phyloP scores from a whole-genome alignment of 2,113 vertebrate genomes.

The Steatornis caripensis region DNA sequence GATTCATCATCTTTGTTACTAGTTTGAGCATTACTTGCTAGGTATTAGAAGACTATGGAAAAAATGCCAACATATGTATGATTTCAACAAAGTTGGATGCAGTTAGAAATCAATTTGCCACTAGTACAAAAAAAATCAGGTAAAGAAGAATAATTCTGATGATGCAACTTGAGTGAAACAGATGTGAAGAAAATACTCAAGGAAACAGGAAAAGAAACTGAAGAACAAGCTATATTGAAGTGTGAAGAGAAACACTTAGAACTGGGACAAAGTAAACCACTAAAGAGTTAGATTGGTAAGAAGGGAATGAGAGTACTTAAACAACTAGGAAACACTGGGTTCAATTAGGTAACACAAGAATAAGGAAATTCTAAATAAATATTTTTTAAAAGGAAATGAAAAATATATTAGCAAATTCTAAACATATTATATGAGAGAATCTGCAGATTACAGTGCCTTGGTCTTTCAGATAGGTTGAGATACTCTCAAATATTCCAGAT shows the following conservation, averaged over 20 bases:
- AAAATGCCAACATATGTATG: neutral
- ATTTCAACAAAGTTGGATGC: neutral
- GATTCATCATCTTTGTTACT: neutral
- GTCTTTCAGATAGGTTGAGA: neutral
- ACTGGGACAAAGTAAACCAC: neutral
- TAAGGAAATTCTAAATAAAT: neutral
- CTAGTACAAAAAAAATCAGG: neutral
- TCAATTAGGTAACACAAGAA: neutral
- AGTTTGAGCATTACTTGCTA: neutral
- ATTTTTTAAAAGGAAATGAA: neutral
- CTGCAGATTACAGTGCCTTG: neutral
- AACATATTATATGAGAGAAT: neutral
- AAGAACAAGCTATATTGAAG: neutral
- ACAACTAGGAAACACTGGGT: neutral
- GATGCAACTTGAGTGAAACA: neutral
- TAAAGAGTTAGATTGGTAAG: neutral
- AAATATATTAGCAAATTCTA: neutral
- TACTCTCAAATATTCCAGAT: fast-evolving
- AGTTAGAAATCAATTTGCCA: neutral
- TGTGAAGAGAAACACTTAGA: neutral
- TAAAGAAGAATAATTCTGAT: neutral
- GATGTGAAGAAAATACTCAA: neutral
- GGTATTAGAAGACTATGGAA: neutral
- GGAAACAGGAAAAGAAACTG: neutral
- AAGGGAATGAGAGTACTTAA: neutral